Evolutionary conservation across 2,888 invertebrate species (phyloP).

Genomic region (Acrobasis suavella): DNA sequence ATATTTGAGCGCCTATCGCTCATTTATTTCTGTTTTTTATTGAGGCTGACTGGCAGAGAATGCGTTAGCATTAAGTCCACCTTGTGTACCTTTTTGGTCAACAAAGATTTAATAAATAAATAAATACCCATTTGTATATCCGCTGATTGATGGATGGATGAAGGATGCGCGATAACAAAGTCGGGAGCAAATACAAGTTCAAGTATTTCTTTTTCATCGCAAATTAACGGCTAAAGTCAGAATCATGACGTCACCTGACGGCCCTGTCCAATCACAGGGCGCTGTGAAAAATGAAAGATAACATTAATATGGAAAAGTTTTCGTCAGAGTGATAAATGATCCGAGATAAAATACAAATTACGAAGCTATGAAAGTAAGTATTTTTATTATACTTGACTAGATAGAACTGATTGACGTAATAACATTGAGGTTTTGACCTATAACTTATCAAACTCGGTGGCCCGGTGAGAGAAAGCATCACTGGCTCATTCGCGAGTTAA

Average conservation of each 20-base stretch:
- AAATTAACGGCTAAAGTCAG: slow-evolving; percentile 46
- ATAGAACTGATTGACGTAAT: neutral
- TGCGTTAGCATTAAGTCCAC: no score
- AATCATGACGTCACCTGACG: slow-evolving; percentile 55
- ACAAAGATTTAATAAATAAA: no score
- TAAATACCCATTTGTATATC: no score
- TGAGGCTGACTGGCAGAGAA: no score
- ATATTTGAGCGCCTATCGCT: no score
- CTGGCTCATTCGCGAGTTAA: no score
- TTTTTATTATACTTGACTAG: slow-evolving; percentile 23
- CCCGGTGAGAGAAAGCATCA: no score
- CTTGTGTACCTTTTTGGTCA: no score
- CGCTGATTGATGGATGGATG: no score
- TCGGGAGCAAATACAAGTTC: no score
- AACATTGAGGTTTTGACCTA: neutral
- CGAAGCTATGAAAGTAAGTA: slow-evolving; percentile 42
- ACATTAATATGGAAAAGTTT: slow-evolving; percentile 26
- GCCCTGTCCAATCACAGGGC: slow-evolving; percentile 54
- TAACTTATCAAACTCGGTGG: neutral
- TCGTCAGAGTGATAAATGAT: slow-evolving; percentile 24
- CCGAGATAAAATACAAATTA: slow-evolving; percentile 27
- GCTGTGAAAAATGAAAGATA: slow-evolving; percentile 53
- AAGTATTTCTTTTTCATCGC: slow-evolving; percentile 1
- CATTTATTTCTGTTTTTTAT: no score
- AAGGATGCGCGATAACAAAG: no score